Evolutionary conservation across 2,113 vertebrate genomes (phyloP).

Genomic region (Microcebus jonahi): DNA sequence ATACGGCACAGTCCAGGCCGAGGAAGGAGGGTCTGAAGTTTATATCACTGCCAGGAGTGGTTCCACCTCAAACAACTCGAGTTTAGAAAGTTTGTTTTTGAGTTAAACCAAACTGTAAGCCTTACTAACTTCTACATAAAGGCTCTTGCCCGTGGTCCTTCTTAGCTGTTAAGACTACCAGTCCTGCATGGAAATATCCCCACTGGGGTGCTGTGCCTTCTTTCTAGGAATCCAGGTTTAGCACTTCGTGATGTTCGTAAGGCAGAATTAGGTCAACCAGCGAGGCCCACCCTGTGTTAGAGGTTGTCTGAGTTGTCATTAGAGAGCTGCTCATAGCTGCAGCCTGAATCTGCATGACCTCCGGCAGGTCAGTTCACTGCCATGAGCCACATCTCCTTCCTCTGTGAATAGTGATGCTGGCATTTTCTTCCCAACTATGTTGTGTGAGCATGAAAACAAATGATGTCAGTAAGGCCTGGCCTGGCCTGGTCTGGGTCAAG

Average conservation of each 20-base stretch:
- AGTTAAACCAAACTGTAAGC: background rate
- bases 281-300: background rate
- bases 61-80: background rate
- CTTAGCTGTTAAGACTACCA: background rate
- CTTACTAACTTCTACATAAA: background rate
- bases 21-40: background rate
- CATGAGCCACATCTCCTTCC: background rate
- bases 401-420: background rate
- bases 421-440: background rate
- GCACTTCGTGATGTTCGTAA: background rate
- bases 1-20: fast-evolving
- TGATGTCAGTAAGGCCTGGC: background rate
- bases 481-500: background rate
- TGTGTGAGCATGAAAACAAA: background rate
- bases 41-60: background rate
- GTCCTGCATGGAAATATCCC: background rate
- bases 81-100: background rate
- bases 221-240: background rate
- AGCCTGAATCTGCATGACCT: background rate
- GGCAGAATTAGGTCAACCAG: background rate
- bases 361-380: background rate
- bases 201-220: background rate
- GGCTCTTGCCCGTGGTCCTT: background rate
- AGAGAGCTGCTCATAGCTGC: background rate
- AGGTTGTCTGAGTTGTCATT: background rate